A percentile compares a stretch with the other conserved stretches of the same genome.
Evolutionary conservation across 2,113 vertebrate species (phyloP).

Genomic region (Coracopsis vasa): DNA sequence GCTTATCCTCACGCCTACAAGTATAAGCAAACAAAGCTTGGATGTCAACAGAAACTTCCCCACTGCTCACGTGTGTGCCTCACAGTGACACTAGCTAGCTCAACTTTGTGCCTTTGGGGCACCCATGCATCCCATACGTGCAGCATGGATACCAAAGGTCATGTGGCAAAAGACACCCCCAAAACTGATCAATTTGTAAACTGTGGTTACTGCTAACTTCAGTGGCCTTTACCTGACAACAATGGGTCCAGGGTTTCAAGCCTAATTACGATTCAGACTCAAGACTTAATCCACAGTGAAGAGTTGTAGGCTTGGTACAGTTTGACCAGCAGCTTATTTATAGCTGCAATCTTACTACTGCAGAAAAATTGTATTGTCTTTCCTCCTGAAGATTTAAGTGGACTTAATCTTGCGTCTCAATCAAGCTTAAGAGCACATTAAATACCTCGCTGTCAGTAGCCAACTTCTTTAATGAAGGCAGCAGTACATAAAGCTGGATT

Average conservation of each 20-base stretch:
- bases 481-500: background rate
- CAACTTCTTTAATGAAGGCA: slow-evolving; percentile 37
- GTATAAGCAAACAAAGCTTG: background rate
- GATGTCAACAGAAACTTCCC: background rate
- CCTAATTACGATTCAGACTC: background rate
- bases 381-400: background rate
- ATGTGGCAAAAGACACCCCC: background rate
- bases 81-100: background rate
- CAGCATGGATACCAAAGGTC: accelerated
- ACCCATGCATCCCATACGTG: accelerated
- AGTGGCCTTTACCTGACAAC: background rate
- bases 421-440: slow-evolving; percentile 30
- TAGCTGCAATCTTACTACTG: background rate
- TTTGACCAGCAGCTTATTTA: slow-evolving; percentile 16
- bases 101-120: background rate
- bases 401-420: background rate
- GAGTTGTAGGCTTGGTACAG: background rate
- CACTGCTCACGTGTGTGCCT: background rate
- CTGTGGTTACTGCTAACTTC: background rate
- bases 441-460: slow-evolving; percentile 20
- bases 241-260: background rate
- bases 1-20: background rate
- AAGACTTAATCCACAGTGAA: background rate
- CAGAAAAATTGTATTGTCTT: background rate
- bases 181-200: background rate